Evolutionary conservation across 2,888 invertebrate genomes (phyloP).

Genomic region (Drosophila maculinotata): DNA sequence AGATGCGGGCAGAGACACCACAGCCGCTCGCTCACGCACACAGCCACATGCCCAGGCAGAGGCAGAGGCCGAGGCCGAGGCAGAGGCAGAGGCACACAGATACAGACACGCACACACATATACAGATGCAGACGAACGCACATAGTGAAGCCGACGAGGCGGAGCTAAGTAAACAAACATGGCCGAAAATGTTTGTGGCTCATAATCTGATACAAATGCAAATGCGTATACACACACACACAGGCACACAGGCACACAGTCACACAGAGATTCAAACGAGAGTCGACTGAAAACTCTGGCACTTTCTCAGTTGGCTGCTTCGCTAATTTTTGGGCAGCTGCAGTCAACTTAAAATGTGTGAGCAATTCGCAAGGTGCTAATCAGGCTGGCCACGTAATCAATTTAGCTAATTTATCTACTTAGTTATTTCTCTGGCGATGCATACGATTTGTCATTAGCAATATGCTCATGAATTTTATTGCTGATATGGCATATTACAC

Average conservation of each 20-base stretch:
- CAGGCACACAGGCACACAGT: conserved; percentile 24
- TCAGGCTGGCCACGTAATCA: conserved; percentile 67
- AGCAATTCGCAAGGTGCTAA: conserved; percentile 66
- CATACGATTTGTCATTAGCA: conserved; percentile 52
- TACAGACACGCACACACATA: conserved; percentile 31
- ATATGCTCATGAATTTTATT: conserved; percentile 21
- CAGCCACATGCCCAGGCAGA: conserved; percentile 18
- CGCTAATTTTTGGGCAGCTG: conserved; percentile 49
- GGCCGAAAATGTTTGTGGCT: conserved; percentile 84
- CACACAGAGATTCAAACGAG: conserved; percentile 17
- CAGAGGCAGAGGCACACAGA: conserved; percentile 26
- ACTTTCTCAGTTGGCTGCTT: conserved; percentile 55
- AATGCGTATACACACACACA: conserved; percentile 52
- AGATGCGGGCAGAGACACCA: conserved; percentile 56
- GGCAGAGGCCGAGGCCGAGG: conserved; percentile 20
- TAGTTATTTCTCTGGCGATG: conserved; percentile 46
- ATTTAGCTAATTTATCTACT: conserved; percentile 50
- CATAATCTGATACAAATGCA: conserved; percentile 82
- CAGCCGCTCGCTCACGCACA: conserved; percentile 52
- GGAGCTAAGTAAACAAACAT: conserved; percentile 85
- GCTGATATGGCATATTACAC: conserved; percentile 25
- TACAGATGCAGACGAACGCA: conserved; percentile 40
- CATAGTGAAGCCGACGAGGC: conserved; percentile 77
- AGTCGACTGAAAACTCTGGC: conserved; percentile 36
- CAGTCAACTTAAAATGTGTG: conserved; percentile 42